Conservation (phyloP, 2,888 invertebrate genomes). For the Hyalella azteca region DNA sequence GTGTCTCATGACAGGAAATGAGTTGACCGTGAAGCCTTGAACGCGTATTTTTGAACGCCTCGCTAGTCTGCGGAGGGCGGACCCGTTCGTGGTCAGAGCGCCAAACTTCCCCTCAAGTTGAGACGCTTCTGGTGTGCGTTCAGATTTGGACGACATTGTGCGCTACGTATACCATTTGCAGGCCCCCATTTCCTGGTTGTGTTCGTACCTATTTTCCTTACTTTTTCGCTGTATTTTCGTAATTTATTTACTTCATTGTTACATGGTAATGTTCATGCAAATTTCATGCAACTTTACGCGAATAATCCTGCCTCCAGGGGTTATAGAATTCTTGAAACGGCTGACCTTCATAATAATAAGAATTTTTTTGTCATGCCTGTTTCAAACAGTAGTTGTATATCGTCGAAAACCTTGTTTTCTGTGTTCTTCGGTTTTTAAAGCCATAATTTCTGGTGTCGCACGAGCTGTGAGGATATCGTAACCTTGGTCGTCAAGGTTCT, state of each 20-base stretch:
- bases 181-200: no score
- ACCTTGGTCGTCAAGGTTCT: not conserved
- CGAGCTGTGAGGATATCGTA: not conserved
- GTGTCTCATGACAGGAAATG: constrained; percentile 21
- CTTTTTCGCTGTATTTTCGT: no score
- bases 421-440: not conserved
- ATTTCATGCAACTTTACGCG: no score
- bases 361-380: not conserved
- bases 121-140: no score
- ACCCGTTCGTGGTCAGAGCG: no score
- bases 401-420: not conserved
- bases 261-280: no score
- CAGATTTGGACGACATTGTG: no score
- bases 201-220: no score
- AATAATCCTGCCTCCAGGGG: no score
- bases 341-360: not conserved
- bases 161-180: no score
- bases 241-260: no score
- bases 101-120: no score
- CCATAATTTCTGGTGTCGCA: not conserved
- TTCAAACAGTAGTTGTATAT: not conserved
- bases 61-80: not conserved
- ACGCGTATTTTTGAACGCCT: constrained; percentile 4
- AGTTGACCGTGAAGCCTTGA: constrained; percentile 21
- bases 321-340: not conserved